Evolutionary conservation across 2,797 vertebrate genomes (phyloP), one percentile per base, ranked within the genome.

Genomic region (Danio tinwini): DNA sequence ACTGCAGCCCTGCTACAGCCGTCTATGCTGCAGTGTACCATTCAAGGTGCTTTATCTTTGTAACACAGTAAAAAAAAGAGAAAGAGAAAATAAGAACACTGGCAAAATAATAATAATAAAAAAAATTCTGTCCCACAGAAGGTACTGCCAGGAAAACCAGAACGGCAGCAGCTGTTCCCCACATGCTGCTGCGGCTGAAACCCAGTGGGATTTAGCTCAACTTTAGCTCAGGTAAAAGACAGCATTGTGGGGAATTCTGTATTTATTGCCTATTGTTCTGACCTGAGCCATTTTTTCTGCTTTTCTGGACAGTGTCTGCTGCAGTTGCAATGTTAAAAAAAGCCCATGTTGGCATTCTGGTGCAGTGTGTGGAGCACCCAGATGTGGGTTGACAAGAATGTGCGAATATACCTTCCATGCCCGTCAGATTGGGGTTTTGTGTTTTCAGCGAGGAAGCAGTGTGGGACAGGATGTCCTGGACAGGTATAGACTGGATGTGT

Each of bases 381-480:
- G 7, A 73, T 42, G 76, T 59, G 6, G 7, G 56, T 61, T 70
- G 76, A 70, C 56, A 78, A 69, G 76, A 76, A 40, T 64, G 29
- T 39, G 11, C 0, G 61, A 65, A 17, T 65, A 45, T 17, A 67
- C 39, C 61, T 63, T 42, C 37, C n/a, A 17, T 75, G 47, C 37
- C 37, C n/a, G 5, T 45, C 11, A 4, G 42, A 69, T n/a, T 61
- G 2, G 1, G 29, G 45, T 45, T 55, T 55, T 37, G 49, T 55
- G 69, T 72, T 58, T 79, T 63, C 83, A 83, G 82, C 55, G 59
- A 61, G 80, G 74, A 83, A 49, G 76, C 45, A 65, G 78, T 78
- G 74, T 85, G 85, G 88, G 40, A 59, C 73, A 85, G 74, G 76
- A 69, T 84, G 75, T 37, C 79, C 29, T 76, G 89, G 75, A 81